A percentile compares a stretch with the other conserved stretches of the same genome.
Conservation (phyloP, 2,888 invertebrate species). For the Gandaritis pyraliata region DNA sequence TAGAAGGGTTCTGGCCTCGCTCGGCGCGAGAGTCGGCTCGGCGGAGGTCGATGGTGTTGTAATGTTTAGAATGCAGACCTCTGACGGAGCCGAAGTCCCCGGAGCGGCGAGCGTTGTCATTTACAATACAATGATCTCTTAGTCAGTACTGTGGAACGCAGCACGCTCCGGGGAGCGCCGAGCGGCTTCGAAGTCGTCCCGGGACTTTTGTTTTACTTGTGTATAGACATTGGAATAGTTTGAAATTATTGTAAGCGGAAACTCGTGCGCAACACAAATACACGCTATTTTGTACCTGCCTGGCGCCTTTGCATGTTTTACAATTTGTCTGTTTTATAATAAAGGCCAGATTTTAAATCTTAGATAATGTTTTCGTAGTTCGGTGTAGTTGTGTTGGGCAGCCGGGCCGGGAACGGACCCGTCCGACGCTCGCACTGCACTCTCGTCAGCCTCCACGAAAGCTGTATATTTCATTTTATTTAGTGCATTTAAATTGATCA, state of each 20-base stretch:
- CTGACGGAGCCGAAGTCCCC: neutral
- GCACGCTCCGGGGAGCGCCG: constrained; percentile 22
- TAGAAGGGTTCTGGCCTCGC: constrained; percentile 29
- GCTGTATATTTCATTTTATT: constrained; percentile 56
- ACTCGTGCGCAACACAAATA: constrained; percentile 52
- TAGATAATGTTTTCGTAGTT: constrained; percentile 35
- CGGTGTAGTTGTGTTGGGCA: constrained; percentile 35
- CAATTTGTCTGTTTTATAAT: constrained; percentile 44
- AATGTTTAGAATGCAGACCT: constrained; percentile 13
- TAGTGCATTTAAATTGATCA: constrained; percentile 75
- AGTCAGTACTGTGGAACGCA: constrained; percentile 35
- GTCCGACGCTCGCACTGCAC: neutral
- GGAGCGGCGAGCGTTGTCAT: constrained; percentile 13
- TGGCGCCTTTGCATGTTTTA: constrained; percentile 40
- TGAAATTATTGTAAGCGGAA: constrained; percentile 63
- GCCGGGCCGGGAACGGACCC: constrained; percentile 19
- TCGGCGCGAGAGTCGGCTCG: constrained; percentile 9
- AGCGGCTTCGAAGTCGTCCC: constrained; percentile 53
- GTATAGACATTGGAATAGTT: constrained; percentile 73
- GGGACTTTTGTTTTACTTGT: constrained; percentile 75
- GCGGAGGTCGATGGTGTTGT: constrained; percentile 18
- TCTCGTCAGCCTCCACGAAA: neutral
- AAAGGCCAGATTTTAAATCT: constrained; percentile 43
- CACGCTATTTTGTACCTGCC: constrained; percentile 43
- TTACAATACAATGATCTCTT: constrained; percentile 41